These are phyloP conservation scores for Acanthurus leucopareius DNA, from an alignment of 2,797 vertebrate genomes.

Conservation along the genomic window DNA sequence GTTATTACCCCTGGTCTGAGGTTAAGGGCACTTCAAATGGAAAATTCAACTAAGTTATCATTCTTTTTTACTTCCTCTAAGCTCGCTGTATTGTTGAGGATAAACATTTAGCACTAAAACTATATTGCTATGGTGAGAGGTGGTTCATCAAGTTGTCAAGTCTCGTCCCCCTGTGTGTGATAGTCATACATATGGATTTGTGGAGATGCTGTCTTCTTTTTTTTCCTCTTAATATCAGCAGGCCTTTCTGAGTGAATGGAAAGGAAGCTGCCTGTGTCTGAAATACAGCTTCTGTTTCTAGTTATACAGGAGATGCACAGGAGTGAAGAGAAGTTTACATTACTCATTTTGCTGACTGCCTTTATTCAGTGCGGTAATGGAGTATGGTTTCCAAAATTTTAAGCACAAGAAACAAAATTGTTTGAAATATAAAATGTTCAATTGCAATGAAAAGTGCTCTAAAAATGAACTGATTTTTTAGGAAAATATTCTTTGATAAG, in stretches of 20 bases:
- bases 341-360: constrained; percentile 6
- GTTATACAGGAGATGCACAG: constrained; percentile 28
- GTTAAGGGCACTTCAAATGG: neutral
- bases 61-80: constrained; percentile 14
- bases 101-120: constrained; percentile 54
- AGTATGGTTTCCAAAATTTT: too few relatives aligned
- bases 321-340: constrained; percentile 32
- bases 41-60: neutral
- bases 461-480: too few relatives aligned
- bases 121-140: constrained; percentile 37
- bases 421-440: too few relatives aligned
- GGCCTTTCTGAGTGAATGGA: constrained; percentile 50
- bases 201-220: constrained; percentile 45
- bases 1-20: too few relatives aligned
- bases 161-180: constrained; percentile 39
- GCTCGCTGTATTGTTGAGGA: constrained; percentile 32
- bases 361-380: constrained; percentile 21
- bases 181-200: constrained; percentile 71
- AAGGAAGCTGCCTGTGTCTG: constrained; percentile 40
- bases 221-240: constrained; percentile 45
- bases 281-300: constrained; percentile 28
- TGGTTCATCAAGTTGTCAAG: constrained; percentile 51
- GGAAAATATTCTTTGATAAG: too few relatives aligned
- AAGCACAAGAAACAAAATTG: too few relatives aligned
- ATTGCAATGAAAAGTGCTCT: too few relatives aligned